Conservation (phyloP, 2,888 invertebrate species). For the Thysanoteuthis rhombus region DNA sequence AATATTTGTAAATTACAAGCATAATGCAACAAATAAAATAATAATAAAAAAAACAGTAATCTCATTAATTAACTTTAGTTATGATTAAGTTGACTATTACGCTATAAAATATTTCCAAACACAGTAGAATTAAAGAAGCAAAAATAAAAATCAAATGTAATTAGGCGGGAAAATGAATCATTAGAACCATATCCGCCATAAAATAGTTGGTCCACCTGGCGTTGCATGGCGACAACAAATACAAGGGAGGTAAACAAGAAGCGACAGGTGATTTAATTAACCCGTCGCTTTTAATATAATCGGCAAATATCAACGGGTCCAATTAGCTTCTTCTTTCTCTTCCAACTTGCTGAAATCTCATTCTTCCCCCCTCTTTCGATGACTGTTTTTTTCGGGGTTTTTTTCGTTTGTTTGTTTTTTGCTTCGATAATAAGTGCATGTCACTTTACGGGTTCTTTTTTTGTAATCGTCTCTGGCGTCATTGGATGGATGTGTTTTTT, state of each 20-base stretch:
- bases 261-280: background rate
- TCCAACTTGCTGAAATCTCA: background rate
- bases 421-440: too few species aligned
- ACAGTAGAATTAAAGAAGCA: background rate
- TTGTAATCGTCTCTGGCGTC: too few species aligned
- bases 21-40: background rate
- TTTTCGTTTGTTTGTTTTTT: too few species aligned
- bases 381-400: too few species aligned
- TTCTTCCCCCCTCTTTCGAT: too few species aligned
- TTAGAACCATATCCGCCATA: background rate
- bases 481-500: too few species aligned
- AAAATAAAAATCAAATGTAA: too few species aligned
- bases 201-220: background rate
- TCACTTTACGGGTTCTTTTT: too few species aligned
- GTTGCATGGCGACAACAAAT: background rate
- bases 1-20: background rate
- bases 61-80: background rate
- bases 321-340: background rate
- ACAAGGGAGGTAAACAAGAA: background rate
- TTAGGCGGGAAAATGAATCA: background rate
- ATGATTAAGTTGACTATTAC: background rate
- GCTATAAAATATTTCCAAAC: background rate
- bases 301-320: background rate
- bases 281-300: background rate
- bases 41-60: background rate